Base-by-base conservation (phyloP, 2,113 vertebrate genomes). In the Cyprinodon brontotheroides region DNA sequence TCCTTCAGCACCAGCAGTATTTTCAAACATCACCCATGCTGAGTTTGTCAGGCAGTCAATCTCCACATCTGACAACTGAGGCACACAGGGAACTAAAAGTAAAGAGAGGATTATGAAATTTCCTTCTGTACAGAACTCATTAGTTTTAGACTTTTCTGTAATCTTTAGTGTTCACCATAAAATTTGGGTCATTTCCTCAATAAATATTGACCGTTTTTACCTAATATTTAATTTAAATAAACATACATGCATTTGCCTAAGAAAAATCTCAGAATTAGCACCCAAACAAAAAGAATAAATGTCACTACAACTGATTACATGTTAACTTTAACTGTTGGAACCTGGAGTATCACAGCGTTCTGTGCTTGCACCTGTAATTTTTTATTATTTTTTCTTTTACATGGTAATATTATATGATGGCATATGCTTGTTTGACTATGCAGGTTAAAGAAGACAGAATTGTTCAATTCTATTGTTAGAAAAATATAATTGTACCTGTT, bases 1-100 rank as follows among this genome's bases (percentile, higher is more conserved):
- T 20, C 63, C 38, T 38, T 92, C 82, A 0, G 88, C 89, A 11
- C 90, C 92, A 0, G 50, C 79, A 0, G 92, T 78, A 57, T 86
- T 70, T 0, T 91, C 43, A 72, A 90, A 94, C 3, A 86, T 76
- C 61, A 94, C 83, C 87, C 88, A 91, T 60, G 91, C 91, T 0
- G 91, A 91, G 74, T 93, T 93, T 1, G 85, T 83, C 22, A 91
- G 74, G 75, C 95, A 95, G 85, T 94, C 93, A 4, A 94, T 86
- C 68, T 94, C 89, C 47, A 94, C 93, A 0, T 75, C 78, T 0
- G 78, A 61, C 53, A 94, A 71, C 15, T 37, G 47, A 36, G 95
- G 93, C 8, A 80, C 41, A 22, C 95, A 95, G 4, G 94, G 94
- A 57, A 83, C 94, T 95, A 74, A 37, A 69, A 47, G 70, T 40